Conservation (phyloP, 2,888 invertebrate species). For the Pandemis heparana region DNA sequence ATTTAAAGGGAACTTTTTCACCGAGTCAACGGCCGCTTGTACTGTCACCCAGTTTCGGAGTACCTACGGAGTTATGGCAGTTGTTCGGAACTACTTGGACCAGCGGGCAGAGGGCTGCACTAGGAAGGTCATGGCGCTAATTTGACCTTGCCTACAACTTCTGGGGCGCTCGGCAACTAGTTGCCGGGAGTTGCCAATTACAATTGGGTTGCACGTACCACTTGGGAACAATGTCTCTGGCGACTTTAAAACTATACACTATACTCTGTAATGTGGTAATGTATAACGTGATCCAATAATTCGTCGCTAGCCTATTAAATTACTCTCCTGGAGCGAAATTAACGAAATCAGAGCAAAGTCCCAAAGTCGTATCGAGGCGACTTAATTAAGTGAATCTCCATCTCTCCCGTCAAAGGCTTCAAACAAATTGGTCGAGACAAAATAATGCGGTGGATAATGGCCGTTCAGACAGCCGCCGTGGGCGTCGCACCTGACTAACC, state of each 20-base stretch:
- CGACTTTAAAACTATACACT: neutral
- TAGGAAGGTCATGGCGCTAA: conserved; percentile 82
- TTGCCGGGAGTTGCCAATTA: conserved; percentile 53
- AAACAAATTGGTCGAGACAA: conserved; percentile 81
- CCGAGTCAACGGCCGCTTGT: conserved; percentile 84
- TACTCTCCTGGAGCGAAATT: conserved; percentile 45
- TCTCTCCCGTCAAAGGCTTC: conserved; percentile 78
- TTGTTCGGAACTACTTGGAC: conserved; percentile 84
- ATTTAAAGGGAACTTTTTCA: conserved; percentile 86
- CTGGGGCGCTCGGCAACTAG: conserved; percentile 50
- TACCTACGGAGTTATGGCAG: conserved; percentile 84
- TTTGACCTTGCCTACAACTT: conserved; percentile 83
- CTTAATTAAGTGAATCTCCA: conserved; percentile 78
- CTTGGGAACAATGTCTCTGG: conserved; percentile 11
- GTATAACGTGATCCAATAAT: conserved; percentile 47
- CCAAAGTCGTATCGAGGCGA: conserved; percentile 56
- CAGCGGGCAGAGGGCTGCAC: conserved; percentile 78
- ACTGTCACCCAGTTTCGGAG: conserved; percentile 85
- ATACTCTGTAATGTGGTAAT: conserved; percentile 25
- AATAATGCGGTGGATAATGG: conserved; percentile 81
- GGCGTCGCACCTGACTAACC: conserved; percentile 82
- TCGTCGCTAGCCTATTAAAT: conserved; percentile 45
- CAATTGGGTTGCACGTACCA: conserved; percentile 55
- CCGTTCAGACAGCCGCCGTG: conserved; percentile 68
- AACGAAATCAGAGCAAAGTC: conserved; percentile 56